These are phyloP conservation scores for Diploscapter pachys DNA, from an alignment of 1,140 invertebrate genomes.

Conservation along the genomic window DNA sequence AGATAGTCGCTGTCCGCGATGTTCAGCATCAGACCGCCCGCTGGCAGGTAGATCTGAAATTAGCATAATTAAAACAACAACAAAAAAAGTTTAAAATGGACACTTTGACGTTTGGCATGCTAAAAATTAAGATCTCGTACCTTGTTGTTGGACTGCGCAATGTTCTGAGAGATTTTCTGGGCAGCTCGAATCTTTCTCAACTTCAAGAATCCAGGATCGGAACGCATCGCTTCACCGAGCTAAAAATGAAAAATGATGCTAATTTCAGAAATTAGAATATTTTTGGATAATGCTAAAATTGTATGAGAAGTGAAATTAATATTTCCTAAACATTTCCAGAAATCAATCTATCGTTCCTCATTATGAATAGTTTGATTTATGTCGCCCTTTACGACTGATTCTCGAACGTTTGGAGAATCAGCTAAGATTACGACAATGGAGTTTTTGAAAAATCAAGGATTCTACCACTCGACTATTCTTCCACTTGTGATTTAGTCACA, in stretches of 20 bases:
- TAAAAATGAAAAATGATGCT: conserved; percentile 60
- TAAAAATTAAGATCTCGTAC: conserved; percentile 1
- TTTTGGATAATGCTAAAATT: no score
- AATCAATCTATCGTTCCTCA: no score
- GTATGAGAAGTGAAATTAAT: no score
- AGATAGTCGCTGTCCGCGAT: conserved; percentile 90
- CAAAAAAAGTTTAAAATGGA: not conserved
- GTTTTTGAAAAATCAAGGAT: no score
- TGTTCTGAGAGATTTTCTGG: conserved; percentile 91
- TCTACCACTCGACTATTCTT: no score
- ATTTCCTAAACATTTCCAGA: no score
- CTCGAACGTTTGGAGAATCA: not conserved
- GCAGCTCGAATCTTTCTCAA: conserved; percentile 93
- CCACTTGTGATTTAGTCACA: no score
- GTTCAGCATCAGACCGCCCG: conserved; percentile 91
- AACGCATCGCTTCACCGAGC: conserved; percentile 88
- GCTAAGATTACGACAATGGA: conserved; percentile 23
- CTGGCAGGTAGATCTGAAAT: conserved; percentile 76
- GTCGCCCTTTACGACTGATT: conserved; percentile 19
- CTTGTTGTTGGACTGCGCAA: conserved; percentile 87
- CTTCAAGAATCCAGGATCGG: conserved; percentile 96
- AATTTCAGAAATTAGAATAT: no score
- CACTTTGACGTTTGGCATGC: not conserved
- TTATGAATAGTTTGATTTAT: not conserved
- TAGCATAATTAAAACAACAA: not conserved